Evolutionary conservation across 2,797 vertebrate species (phyloP), one percentile per base, ranked within the genome.

Genomic region (Clamator glandarius): DNA sequence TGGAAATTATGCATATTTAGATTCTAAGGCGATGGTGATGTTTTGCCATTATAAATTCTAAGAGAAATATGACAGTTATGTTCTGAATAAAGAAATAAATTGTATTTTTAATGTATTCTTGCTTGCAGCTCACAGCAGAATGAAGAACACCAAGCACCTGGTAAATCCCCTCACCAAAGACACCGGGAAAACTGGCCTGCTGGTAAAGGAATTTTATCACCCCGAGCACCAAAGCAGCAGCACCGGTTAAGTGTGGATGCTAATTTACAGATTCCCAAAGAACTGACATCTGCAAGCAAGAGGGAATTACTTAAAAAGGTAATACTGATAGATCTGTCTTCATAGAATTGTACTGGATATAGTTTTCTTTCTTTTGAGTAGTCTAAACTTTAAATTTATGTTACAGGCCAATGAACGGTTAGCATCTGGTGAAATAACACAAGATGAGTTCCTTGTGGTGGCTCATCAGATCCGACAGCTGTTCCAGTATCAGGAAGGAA

Each of bases 401-500:
- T 90, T 96, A 3, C 87, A 99, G 99, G 99, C 99, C 81, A 99
- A 98, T 89, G 98, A 99, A 66, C 97, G 99, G 50, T 96, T 99
- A 90, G 97, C 98, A 78, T 98, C 98, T 20, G 99, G 99, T 2
- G 99, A 99, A 97, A 99, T 99, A 94, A 98, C 99, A 9, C 98
- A 99, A 87, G 99, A 99, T 72, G 99, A 99, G 33, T 99, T 99
- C 93, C 98, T 99, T 44, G 96, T 98, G 93, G 98, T 99, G 93
- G 99, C 98, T 82, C 99, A 99, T 97, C 98, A 99, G 97, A 99
- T 99, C 95, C 98, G 98, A 33, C 98, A 99, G 77, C 97, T 99
- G 69, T 99, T 99, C 97, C 99, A 99, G 96, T 99, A 99, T 94
- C 99, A 99, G 98, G 99, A 99, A 97, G 99, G 99, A 98, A 99